Evolutionary conservation across 2,113 vertebrate genomes (phyloP).

Genomic region (Indri indri): DNA sequence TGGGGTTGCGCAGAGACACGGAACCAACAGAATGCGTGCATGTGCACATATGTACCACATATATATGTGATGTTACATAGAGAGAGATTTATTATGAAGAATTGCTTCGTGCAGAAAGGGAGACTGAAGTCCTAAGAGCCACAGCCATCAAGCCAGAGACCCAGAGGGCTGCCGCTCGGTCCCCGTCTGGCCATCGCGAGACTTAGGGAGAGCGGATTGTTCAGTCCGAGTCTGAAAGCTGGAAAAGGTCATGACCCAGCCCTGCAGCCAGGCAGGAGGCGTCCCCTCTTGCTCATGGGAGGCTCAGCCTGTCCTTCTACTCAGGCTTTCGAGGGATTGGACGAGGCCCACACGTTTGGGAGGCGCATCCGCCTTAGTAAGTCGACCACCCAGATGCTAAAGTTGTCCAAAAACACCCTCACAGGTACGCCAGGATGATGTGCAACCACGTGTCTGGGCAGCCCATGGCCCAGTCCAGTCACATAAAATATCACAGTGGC

Average conservation of each 20-base stretch:
- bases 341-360: rapidly evolving
- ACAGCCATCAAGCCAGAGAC: not conserved
- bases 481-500: not conserved
- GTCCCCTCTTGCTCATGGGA: rapidly evolving
- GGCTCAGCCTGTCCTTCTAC: not conserved
- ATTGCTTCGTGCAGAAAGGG: not conserved
- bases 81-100: not conserved
- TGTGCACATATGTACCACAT: too few relatives aligned
- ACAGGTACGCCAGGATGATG: too few relatives aligned
- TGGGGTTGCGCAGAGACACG: not conserved
- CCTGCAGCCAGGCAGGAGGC: not conserved
- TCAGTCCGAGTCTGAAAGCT: not conserved
- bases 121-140: not conserved
- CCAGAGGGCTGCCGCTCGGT: not conserved
- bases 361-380: not conserved
- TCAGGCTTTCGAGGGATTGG: too few relatives aligned
- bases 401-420: not conserved
- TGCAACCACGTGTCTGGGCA: too few relatives aligned
- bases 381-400: not conserved
- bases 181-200: not conserved
- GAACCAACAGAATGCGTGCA: not conserved
- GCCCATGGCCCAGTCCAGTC: too few relatives aligned
- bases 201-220: not conserved
- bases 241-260: not conserved
- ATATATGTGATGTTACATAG: too few relatives aligned